phyloP scores from a whole-genome alignment of 2,888 invertebrate species.

The Anarsia innoxiella region DNA sequence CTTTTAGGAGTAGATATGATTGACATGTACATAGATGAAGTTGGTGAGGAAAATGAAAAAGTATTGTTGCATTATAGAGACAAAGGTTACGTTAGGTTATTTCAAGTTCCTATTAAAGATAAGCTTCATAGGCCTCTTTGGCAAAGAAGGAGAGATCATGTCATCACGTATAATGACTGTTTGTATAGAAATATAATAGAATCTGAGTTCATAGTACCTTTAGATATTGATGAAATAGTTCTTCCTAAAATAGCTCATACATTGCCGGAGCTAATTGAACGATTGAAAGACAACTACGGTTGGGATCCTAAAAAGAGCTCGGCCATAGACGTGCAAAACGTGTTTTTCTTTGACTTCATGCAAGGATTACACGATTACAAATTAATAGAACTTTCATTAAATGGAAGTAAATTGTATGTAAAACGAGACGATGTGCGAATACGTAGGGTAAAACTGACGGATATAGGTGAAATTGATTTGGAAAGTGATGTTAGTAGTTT shows the following conservation, averaged over 20 bases:
- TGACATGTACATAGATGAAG: slow-evolving; percentile 78
- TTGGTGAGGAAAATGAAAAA: slow-evolving; percentile 70
- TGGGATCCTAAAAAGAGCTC: slow-evolving; percentile 68
- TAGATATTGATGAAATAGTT: slow-evolving; percentile 84
- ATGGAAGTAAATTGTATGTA: slow-evolving; percentile 43
- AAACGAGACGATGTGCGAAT: slow-evolving; percentile 65
- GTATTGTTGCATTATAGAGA: slow-evolving; percentile 75
- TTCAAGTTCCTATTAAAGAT: slow-evolving; percentile 70
- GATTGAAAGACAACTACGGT: slow-evolving; percentile 49
- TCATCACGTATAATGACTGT: slow-evolving; percentile 86
- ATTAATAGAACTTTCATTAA: slow-evolving; percentile 26
- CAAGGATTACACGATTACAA: slow-evolving; percentile 42
- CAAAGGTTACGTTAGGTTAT: slow-evolving; percentile 62
- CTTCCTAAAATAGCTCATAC: slow-evolving; percentile 76
- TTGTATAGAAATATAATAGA: slow-evolving; percentile 80
- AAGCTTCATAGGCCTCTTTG: slow-evolving; percentile 62
- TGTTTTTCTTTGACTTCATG: slow-evolving; percentile 79
- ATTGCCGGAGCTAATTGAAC: slow-evolving; percentile 74
- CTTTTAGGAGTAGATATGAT: slow-evolving; percentile 80
- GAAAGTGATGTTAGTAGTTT: slow-evolving; percentile 35
- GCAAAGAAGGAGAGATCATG: slow-evolving; percentile 81
- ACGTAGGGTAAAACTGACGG: slow-evolving; percentile 29
- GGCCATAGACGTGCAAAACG: slow-evolving; percentile 79
- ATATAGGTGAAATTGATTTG: slow-evolving; percentile 47
- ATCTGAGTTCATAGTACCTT: slow-evolving; percentile 79